Evolutionary conservation across 2,797 vertebrate species (phyloP).

Genomic region (Pipistrellus pipistrellus): DNA sequence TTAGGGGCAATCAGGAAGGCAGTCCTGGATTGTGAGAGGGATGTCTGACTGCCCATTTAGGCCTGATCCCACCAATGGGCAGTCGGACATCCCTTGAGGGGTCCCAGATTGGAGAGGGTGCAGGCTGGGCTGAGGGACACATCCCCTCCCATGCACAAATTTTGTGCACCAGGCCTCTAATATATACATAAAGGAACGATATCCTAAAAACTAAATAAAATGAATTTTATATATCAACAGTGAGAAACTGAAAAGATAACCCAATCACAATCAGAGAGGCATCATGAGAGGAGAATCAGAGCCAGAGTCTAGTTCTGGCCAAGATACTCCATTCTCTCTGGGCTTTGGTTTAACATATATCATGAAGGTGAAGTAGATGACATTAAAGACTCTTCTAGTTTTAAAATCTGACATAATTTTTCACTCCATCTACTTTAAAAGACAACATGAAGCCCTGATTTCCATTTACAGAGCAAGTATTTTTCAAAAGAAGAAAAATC

Average conservation of each 20-base stretch:
- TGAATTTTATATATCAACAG: slow-evolving; percentile 35
- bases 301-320: background rate
- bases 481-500: slow-evolving; percentile 45
- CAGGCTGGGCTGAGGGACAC: too few species aligned
- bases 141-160: too few species aligned
- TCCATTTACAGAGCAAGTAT: background rate
- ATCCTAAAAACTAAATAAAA: slow-evolving; percentile 54
- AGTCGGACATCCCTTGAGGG: too few species aligned
- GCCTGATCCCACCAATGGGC: too few species aligned
- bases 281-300: background rate
- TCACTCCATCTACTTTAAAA: slow-evolving; percentile 22
- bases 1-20: too few species aligned
- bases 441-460: slow-evolving; percentile 23
- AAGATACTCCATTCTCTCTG: background rate
- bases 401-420: background rate
- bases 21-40: too few species aligned
- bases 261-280: background rate
- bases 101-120: too few species aligned
- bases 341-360: background rate
- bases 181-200: background rate
- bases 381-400: background rate
- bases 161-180: too few species aligned
- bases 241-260: slow-evolving; percentile 12
- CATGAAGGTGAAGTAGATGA: background rate
- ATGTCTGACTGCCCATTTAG: too few species aligned